A percentile compares a stretch with the other conserved stretches of the same genome.
Conservation (phyloP, 2,888 invertebrate species). For the Pachycephus smyrnensis region DNA sequence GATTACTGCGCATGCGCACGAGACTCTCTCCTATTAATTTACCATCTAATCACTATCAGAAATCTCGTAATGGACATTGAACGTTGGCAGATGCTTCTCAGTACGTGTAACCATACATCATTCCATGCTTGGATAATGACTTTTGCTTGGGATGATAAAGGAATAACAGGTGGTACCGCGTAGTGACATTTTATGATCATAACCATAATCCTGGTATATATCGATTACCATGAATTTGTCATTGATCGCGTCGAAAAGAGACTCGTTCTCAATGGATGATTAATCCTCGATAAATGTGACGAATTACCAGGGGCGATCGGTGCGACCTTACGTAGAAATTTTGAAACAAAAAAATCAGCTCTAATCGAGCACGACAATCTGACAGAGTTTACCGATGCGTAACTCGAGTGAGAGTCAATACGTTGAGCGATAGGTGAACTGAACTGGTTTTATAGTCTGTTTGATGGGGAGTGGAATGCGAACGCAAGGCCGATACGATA, state of each 20-base stretch:
- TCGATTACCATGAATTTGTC: not conserved
- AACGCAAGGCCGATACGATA: conserved; percentile 18
- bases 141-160: conserved; percentile 16
- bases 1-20: not conserved
- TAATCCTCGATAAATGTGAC: not conserved
- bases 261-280: not conserved
- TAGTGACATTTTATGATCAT: not conserved
- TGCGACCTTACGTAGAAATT: not conserved
- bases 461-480: conserved; percentile 16
- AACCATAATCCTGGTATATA: not conserved
- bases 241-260: not conserved
- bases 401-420: not conserved
- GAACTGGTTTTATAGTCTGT: not conserved
- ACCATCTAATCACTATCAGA: conserved; percentile 47
- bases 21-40: conserved; percentile 47
- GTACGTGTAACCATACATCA: conserved; percentile 37
- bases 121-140: conserved; percentile 12
- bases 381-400: not conserved
- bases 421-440: not conserved
- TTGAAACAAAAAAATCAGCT: not conserved
- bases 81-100: conserved; percentile 46
- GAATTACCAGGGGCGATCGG: not conserved
- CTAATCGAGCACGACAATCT: not conserved
- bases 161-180: conserved; percentile 29
- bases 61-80: conserved; percentile 44